phyloP scores from a whole-genome alignment of 2,113 vertebrate genomes.

The Atherinomorus stipes region DNA sequence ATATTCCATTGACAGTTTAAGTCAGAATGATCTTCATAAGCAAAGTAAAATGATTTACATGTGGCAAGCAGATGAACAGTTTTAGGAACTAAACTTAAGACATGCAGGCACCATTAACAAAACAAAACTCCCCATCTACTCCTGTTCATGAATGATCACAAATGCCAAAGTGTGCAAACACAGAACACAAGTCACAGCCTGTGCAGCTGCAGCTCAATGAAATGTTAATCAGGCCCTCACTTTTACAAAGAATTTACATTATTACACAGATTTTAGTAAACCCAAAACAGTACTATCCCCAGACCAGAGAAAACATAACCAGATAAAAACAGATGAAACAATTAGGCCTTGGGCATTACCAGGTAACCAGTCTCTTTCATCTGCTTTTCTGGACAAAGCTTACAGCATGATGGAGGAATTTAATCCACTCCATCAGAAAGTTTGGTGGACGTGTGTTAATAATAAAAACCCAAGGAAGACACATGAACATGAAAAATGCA shows the following conservation, averaged over 20 bases:
- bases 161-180: neutral
- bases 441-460: neutral
- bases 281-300: neutral
- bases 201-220: neutral
- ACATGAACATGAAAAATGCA: slow-evolving; percentile 32
- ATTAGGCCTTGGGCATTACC: neutral
- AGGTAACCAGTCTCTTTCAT: neutral
- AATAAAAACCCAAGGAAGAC: slow-evolving; percentile 25
- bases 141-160: neutral
- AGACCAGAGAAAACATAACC: neutral
- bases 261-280: neutral
- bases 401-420: neutral
- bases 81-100: slow-evolving; percentile 10
- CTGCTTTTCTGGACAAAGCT: slow-evolving; percentile 4
- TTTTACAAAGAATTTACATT: neutral
- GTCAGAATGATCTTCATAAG: neutral
- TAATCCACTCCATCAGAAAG: neutral
- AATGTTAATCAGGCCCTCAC: neutral
- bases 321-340: slow-evolving; percentile 1
- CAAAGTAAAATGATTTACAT: slow-evolving; percentile 19
- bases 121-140: neutral
- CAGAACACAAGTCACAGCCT: neutral
- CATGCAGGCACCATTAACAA: slow-evolving; percentile 22
- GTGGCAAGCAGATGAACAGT: slow-evolving; percentile 20
- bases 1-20: neutral